Conservation (phyloP, 2,888 invertebrate genomes). For the Acanthococcus lagerstroemiae region DNA sequence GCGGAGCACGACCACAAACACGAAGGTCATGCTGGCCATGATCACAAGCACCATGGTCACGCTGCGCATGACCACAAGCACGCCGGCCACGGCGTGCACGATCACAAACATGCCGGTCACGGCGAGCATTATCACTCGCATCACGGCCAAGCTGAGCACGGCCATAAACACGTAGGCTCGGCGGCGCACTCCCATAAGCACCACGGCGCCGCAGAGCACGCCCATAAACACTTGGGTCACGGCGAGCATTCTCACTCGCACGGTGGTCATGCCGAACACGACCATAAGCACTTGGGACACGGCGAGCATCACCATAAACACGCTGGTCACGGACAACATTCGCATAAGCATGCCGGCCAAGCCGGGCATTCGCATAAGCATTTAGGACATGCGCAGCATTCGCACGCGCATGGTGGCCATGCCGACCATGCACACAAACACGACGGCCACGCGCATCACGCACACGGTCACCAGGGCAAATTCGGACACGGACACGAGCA, state of each 20-base stretch:
- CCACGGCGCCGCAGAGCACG: constrained; percentile 42
- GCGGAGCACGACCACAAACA: constrained; percentile 38
- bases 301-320: constrained; percentile 35
- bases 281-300: constrained; percentile 42
- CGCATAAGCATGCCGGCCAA: constrained; percentile 34
- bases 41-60: constrained; percentile 37
- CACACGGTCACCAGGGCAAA: constrained; percentile 36
- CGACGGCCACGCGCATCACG: constrained; percentile 35
- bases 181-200: constrained; percentile 45
- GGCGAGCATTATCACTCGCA: constrained; percentile 43
- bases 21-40: constrained; percentile 37
- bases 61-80: constrained; percentile 38
- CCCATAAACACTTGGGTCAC: constrained; percentile 36
- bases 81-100: constrained; percentile 37
- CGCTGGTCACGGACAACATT: constrained; percentile 34
- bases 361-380: constrained; percentile 35
- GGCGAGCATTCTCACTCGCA: constrained; percentile 35
- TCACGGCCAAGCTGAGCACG: constrained; percentile 38
- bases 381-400: constrained; percentile 34
- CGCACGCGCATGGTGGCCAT: constrained; percentile 34
- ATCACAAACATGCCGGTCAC: constrained; percentile 44
- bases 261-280: constrained; percentile 41
- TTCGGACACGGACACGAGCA: constrained; percentile 37
- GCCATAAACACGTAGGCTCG: constrained; percentile 46
- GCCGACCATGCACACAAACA: constrained; percentile 36